Percentiles rank a stretch among this genome's conserved stretches.
phyloP scores from a whole-genome alignment of 2,113 vertebrate species.

The Paramormyrops kingsleyae region DNA sequence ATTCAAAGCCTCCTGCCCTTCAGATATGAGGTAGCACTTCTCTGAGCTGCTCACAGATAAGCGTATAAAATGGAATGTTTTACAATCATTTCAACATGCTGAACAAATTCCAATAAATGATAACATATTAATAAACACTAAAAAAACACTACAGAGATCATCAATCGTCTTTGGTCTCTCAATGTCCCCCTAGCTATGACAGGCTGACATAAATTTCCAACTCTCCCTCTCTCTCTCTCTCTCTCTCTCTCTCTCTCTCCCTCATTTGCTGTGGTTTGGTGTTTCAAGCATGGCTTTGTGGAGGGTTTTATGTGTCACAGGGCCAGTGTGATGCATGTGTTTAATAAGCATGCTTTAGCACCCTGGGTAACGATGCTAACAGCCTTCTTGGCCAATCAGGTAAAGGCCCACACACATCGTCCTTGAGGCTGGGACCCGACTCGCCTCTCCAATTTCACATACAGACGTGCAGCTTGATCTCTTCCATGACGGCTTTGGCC shows the following conservation, averaged over 20 bases:
- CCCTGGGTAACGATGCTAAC: background rate
- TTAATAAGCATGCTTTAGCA: constrained; percentile 1
- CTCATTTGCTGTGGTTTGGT: background rate
- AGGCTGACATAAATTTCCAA: background rate
- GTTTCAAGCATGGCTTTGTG: background rate
- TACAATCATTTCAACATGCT: background rate
- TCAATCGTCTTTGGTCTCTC: background rate
- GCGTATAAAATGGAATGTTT: background rate
- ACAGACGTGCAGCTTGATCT: background rate
- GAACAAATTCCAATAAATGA: background rate
- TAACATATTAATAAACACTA: background rate
- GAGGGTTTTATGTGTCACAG: background rate
- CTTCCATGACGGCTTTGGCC: background rate
- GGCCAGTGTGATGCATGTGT: constrained; percentile 1
- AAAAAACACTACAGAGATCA: background rate
- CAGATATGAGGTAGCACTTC: background rate
- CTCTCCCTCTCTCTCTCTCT: background rate
- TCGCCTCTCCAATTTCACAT: background rate
- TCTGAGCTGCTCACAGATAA: background rate
- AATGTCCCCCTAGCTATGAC: background rate
- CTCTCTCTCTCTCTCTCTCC: too few species aligned
- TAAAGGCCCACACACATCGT: background rate
- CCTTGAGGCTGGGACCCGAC: background rate
- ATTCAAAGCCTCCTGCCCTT: background rate
- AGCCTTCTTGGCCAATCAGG: background rate